Base-by-base conservation (phyloP, 1,140 invertebrate genomes). In the Limonius californicus region DNA sequence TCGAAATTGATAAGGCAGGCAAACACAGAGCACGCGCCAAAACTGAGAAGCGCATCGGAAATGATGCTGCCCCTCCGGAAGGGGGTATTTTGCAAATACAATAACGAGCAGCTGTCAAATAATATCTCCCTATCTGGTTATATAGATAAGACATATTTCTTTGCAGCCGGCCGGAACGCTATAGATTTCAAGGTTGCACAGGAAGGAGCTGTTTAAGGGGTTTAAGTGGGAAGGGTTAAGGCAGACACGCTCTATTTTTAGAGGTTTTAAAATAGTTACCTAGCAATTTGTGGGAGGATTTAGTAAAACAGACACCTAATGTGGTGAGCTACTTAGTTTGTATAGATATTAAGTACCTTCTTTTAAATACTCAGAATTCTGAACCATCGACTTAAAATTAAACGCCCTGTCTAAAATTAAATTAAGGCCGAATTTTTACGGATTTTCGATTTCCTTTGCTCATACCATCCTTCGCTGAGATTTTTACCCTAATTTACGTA, bases 201-300 rank as follows among this genome's bases (percentile, higher is more conserved):
- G 12, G 21, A 35, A 18, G 27, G 21, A 55, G 20, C 15, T 55
- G 21, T 30, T 55, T 55, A 27, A 55, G 56, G 63, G 59, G 63
- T 30, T 59, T 63, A 32, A 50, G 3, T 50, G 45, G 42, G 45
- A 50, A 18, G 45, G 35, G 35, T 39, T 39, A 39, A 39, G 35
- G 35, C 63, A 65, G 67, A 63, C 66, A 56, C 57, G 30, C 30
- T 65, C 63, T 69, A 69, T 27, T 69, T 69, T 69, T 69, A 69
- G 65, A 65, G 8, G 63, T 60, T 64, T 65, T 66, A 67, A 67
- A 69, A 69, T 69, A 67, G 68, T 69, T 65, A 69, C 65, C 68
- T 69, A 63, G 45, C 58, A 64, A 69, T 66, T 66, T 66, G 65
- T 66, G 65, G 61, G 65, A 65, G 65, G 60, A 69, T 69, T 65